phyloP scores from a whole-genome alignment of 1,140 invertebrate species.

The Drosophila santomea region DNA sequence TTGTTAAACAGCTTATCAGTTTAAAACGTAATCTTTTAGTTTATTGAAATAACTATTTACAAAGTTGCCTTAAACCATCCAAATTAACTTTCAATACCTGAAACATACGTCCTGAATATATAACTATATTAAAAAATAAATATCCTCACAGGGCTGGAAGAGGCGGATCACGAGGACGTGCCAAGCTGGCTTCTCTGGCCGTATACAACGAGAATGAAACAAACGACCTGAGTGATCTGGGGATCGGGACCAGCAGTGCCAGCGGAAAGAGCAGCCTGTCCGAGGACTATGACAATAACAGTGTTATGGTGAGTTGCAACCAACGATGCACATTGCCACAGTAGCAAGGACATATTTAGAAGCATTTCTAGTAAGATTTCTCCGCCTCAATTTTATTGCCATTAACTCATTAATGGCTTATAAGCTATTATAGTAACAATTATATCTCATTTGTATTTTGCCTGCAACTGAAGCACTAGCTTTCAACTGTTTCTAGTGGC shows the following conservation, averaged over 20 bases:
- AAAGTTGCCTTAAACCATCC: neutral
- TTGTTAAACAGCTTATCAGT: no score
- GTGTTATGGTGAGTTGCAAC: constrained; percentile 87
- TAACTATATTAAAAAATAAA: neutral
- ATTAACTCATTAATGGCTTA: constrained; percentile 39
- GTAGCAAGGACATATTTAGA: constrained; percentile 30
- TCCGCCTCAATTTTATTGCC: constrained; percentile 18
- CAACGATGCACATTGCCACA: constrained; percentile 11
- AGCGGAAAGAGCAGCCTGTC: constrained; percentile 90
- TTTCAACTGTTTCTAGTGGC: constrained; percentile 36
- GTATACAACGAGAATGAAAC: constrained; percentile 91
- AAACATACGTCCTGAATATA: neutral
- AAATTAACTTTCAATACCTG: no score
- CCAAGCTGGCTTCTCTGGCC: constrained; percentile 87
- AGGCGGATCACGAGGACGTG: constrained; percentile 78
- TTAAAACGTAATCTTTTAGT: no score
- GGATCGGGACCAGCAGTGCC: constrained; percentile 91
- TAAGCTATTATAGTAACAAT: constrained; percentile 65
- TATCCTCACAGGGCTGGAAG: constrained; percentile 85
- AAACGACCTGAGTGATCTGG: constrained; percentile 92
- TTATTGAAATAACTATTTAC: no score
- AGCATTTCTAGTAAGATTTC: constrained; percentile 29
- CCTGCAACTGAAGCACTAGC: constrained; percentile 3
- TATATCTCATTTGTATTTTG: constrained; percentile 60
- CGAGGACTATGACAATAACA: constrained; percentile 89